Evolutionary conservation across 2,797 vertebrate genomes (phyloP), one percentile per base, ranked within the genome.

Genomic region (Chloroceryle amazona): DNA sequence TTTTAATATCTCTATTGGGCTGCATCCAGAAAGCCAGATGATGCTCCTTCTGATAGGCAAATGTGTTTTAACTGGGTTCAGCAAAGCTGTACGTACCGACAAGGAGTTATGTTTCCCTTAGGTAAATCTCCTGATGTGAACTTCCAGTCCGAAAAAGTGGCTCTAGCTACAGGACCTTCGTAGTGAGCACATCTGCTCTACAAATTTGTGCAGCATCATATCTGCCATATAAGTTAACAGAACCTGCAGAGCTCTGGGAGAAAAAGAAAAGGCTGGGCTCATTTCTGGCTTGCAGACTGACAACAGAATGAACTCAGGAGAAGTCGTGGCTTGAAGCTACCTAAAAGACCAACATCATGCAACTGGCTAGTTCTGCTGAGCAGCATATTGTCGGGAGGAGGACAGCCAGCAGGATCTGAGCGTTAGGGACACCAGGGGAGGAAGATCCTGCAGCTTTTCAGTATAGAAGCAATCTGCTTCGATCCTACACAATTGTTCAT

Each of bases 21-120:
- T 85, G 60, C 79, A 54, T 85, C 89, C 83, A 94, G 86, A n/a
- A 75, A 78, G 74, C 15, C 92, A 95, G 93, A 85, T 70, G 74
- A 93, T 66, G 63, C 33, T 82, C 39, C 57, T 89, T 87, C 79
- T 65, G 84, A 82, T 35, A 44, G 72, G 21, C 58, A 79, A 92
- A 84, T 42, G 47, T 85, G 55, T 76, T 94, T 94, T 73, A 90
- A 47, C 76, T 72, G 86, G 81, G 74, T 86, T 76, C 80, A 90
- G 67, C 71, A 74, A 91, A 57, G 31, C 74, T 81, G 16, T 49
- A 66, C 54, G 81, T 28, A 76, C 51, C 83, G 44, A 49, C 55
- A 46, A 94, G 73, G 88, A 94, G 51, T 49, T 87, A 44, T 3
- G 2, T 35, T 82, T 67, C 85, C 79, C 87, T 67, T 13, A 76